Evolutionary conservation across 2,113 vertebrate genomes (phyloP).

Genomic region (Chloropsis cyanopogon): DNA sequence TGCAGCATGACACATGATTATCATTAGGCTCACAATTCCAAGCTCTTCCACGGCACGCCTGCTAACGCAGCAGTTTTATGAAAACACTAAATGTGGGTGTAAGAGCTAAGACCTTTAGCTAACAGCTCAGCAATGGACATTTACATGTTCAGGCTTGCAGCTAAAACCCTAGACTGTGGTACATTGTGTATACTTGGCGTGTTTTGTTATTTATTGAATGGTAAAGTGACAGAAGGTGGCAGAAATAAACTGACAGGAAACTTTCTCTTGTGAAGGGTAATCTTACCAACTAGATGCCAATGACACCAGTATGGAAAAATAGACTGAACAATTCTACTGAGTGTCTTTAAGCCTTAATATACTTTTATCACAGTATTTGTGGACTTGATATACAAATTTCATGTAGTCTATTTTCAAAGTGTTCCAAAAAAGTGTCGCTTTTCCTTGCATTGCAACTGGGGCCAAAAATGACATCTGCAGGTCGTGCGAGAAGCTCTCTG

Average conservation of each 20-base stretch:
- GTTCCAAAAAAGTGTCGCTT: fast-evolving
- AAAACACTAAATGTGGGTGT: background rate
- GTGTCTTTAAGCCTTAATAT: background rate
- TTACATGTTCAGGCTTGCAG: background rate
- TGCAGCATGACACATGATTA: background rate
- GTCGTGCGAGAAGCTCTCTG: background rate
- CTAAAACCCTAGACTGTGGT: background rate
- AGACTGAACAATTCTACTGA: background rate
- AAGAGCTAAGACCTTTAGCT: background rate
- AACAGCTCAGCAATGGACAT: background rate
- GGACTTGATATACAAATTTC: background rate
- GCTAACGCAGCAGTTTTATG: background rate
- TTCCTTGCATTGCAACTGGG: background rate
- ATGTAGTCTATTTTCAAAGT: background rate
- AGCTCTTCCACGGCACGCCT: background rate
- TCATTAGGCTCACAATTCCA: background rate
- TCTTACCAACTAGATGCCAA: background rate
- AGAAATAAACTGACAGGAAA: background rate
- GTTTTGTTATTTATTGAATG: background rate
- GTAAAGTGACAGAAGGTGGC: background rate
- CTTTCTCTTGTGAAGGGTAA: background rate
- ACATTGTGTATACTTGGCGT: background rate
- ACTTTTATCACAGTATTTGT: background rate
- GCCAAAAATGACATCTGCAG: background rate
- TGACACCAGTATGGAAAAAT: background rate